Percentiles rank a stretch among this genome's conserved stretches.
Evolutionary conservation across 2,113 vertebrate genomes (phyloP).

Genomic region (Gallinago media): DNA sequence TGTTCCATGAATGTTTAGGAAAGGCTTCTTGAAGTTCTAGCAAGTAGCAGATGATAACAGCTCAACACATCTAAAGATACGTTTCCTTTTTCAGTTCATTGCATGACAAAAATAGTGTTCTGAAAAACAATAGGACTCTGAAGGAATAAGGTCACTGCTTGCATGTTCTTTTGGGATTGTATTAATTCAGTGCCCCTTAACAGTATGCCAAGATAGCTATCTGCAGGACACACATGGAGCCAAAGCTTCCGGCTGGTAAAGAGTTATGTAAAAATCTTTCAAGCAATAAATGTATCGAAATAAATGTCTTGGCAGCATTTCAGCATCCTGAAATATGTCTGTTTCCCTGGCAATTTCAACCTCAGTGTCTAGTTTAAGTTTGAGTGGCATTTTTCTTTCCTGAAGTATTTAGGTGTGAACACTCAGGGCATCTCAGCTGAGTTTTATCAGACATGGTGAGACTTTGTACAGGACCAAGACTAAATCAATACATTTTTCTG

Average conservation of each 20-base stretch:
- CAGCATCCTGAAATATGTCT: background rate
- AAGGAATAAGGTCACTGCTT: background rate
- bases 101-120: background rate
- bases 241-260: background rate
- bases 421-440: background rate
- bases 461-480: background rate
- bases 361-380: background rate
- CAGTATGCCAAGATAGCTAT: background rate
- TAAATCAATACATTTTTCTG: background rate
- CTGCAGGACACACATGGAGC: background rate
- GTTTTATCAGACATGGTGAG: background rate
- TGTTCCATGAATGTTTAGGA: background rate
- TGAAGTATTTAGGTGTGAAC: background rate
- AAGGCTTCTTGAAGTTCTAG: background rate
- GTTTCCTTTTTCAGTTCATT: background rate
- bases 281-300: background rate
- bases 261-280: background rate
- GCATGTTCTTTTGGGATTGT: accelerated
- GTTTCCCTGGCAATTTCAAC: slow-evolving; percentile 19
- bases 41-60: background rate
- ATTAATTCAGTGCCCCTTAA: background rate
- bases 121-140: background rate
- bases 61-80: background rate
- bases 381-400: background rate
- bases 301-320: slow-evolving; percentile 19